Base-by-base conservation (phyloP, 2,113 vertebrate genomes). In the Sorex fumeus region DNA sequence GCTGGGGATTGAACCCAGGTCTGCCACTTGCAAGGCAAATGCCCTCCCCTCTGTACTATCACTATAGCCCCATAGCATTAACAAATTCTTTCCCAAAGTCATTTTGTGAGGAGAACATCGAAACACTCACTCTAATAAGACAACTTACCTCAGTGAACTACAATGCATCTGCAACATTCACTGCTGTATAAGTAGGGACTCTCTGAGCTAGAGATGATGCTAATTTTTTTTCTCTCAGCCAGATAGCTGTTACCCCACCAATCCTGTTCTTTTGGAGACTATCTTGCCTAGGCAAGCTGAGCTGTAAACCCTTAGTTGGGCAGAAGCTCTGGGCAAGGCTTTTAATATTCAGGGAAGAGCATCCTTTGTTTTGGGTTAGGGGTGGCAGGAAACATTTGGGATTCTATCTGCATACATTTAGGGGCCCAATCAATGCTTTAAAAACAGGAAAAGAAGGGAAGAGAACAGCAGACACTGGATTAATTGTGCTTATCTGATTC, bases 381-480 rank as follows among this genome's bases (percentile, higher is more conserved):
- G 11, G 3, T 8, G 16, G 10, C 2, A 2, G 16, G 19, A 70
- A 27, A 75, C 8, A 18, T 2, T 9, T 30, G n/a, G 23, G 21
- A 8, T 18, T 75, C 5, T 23, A 71, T 3, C 2, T 13, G 66
- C 6, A 27, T 1, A 34, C 4, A 40, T 7, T 40, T 40, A 4
- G 40, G 40, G 40, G 40, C 40, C 40, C 40, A 40, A 32, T 18
- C 12, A 67, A 7, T 6, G 27, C n/a, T 4, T 34, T 16, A 9
- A 18, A 50, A 74, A 8, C 28, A 47, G 66, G 45, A 60, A 36
- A 25, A 15, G 47, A 47, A n/a, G 36, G 1, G 67, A 72, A 57
- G 18, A 50, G 11, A 3, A 34, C n/a, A 15, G 11, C 28, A n/a
- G 25, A 0, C 8, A 23, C 4, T 15, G 5, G 6, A 66, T 0